These are phyloP conservation scores for Channa striata DNA, from an alignment of 2,797 vertebrate genomes.

Conservation along the genomic window DNA sequence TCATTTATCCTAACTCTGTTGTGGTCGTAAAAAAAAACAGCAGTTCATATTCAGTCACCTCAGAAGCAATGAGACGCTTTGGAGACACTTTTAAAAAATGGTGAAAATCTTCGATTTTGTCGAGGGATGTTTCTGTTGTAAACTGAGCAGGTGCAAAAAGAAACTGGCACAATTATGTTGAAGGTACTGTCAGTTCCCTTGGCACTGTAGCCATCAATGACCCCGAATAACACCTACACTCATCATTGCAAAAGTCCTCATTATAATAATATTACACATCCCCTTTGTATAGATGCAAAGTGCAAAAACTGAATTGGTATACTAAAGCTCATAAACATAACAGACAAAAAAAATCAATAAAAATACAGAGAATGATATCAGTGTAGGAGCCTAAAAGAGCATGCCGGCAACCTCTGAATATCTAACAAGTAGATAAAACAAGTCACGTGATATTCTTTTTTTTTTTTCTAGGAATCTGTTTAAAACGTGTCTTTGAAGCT, in stretches of 20 bases:
- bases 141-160: slow-evolving; percentile 75
- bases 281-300: slow-evolving; percentile 97
- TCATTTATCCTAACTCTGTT: slow-evolving; percentile 53
- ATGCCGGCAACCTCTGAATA: slow-evolving; percentile 94
- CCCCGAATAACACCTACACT: slow-evolving; percentile 71
- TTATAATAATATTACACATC: slow-evolving; percentile 94
- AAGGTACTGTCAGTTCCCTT: slow-evolving; percentile 75
- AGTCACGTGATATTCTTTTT: slow-evolving; percentile 87
- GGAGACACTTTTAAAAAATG: slow-evolving; percentile 42
- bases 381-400: slow-evolving; percentile 93
- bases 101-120: slow-evolving; percentile 51
- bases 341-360: slow-evolving; percentile 67
- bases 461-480: slow-evolving; percentile 80
- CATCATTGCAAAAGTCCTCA: slow-evolving; percentile 80
- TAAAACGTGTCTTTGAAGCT: slow-evolving; percentile 92
- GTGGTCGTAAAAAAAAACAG: slow-evolving; percentile 56
- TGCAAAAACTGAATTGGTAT: slow-evolving; percentile 94
- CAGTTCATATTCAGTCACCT: slow-evolving; percentile 59
- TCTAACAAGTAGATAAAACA: slow-evolving; percentile 97
- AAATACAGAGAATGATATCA: slow-evolving; percentile 86
- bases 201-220: slow-evolving; percentile 69
- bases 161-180: slow-evolving; percentile 77
- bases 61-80: slow-evolving; percentile 38
- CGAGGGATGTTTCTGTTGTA: slow-evolving; percentile 50
- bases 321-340: slow-evolving; percentile 90